A percentile compares a stretch with the other conserved stretches of the same genome.
Conservation (phyloP, 2,888 invertebrate genomes). For the Theodoxus fluviatilis region DNA sequence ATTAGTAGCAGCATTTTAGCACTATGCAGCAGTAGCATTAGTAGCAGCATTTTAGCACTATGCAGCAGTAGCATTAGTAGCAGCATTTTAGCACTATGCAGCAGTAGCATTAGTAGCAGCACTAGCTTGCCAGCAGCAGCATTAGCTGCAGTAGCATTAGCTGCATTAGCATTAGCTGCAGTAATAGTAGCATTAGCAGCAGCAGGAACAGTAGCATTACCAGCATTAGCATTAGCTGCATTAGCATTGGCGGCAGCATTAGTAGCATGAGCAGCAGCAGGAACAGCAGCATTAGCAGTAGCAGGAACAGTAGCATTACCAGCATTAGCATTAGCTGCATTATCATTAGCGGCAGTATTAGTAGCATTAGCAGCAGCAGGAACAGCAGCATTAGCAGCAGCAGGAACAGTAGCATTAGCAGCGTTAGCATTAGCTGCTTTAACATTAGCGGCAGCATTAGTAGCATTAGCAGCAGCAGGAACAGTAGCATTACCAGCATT, state of each 20-base stretch:
- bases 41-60: background rate
- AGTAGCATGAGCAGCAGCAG: background rate
- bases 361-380: background rate
- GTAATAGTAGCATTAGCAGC: constrained; percentile 9
- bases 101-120: background rate
- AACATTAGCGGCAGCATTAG: background rate
- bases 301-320: background rate
- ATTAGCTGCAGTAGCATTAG: background rate
- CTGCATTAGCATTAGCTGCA: background rate
- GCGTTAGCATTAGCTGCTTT: background rate
- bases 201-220: background rate
- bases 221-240: background rate
- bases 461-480: background rate
- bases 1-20: background rate
- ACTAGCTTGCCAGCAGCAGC: background rate
- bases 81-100: no score
- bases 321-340: background rate
- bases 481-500: background rate
- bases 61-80: background rate
- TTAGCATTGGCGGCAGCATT: background rate
- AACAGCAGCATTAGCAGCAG: background rate
- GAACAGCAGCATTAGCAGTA: background rate
- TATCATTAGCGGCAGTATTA: background rate
- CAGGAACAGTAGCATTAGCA: background rate
- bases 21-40: background rate